Base-by-base conservation (phyloP, 2,113 vertebrate species). In the Gila orcuttii region DNA sequence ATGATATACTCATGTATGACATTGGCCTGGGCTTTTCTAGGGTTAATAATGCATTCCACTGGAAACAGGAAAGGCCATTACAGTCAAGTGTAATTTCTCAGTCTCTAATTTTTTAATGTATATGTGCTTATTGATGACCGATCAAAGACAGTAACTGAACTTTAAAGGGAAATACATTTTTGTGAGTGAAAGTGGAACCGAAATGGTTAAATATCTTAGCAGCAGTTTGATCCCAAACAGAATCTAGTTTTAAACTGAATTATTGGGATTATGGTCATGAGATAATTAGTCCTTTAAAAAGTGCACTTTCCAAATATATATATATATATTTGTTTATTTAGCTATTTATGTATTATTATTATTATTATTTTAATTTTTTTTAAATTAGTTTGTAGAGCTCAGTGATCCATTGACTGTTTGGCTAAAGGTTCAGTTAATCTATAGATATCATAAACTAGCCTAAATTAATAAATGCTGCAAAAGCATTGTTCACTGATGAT, bases 1-100 rank as follows among this genome's bases (percentile, higher is more conserved):
- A 59, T 73, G 82, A 83, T 74, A 55, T 68, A 82, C 82, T 57
- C 82, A 42, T 74, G 82, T 74, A 42, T 83, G 82, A 28, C 31
- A 69, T 52, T 82, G 62, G 28, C 62, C 59, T 81, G 79, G 39
- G 15, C 79, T 81, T 45, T 66, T 64, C 79, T 31, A 47, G 31
- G 79, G 64, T 52, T 82, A 42, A 69, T 47, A 6, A 62, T 82
- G 80, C 57, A 66, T 50, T 69, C 45, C 47, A 8, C 25, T 82
- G 45, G 45, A 82, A 82, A 69, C 45, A 36, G 80, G 62, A 36
- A 82, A 82, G 64, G 80, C 69, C 80, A 69, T 50, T 36, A 68
- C 28, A 28, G 28, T 28, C 28, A 8, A 73, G 50, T 6, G 31
- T 59, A 50, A 28, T 28, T 28, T 28, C 1, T 28, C 28, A 59